Percentiles rank a stretch among this genome's conserved stretches.
These are phyloP conservation scores for Ceratina australensis DNA, from an alignment of 1,140 invertebrate genomes.

Conservation along the genomic window DNA sequence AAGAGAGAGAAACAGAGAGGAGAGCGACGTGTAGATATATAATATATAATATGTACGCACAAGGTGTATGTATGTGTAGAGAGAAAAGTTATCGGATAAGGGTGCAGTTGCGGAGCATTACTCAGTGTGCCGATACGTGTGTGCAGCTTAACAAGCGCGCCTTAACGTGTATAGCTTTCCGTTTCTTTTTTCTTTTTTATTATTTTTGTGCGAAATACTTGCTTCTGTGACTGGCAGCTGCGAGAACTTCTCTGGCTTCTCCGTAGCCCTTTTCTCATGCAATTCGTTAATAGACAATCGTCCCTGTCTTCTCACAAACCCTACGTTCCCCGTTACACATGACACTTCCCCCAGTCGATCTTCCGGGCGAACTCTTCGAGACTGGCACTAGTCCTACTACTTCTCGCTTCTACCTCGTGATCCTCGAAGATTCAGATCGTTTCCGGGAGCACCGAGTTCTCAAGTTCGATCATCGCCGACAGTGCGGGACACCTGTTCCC, in stretches of 20 bases:
- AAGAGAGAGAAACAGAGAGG: not conserved
- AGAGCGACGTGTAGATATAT: not conserved
- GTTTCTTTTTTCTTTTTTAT: no score
- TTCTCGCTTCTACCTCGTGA: no score
- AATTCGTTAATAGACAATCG: conserved; percentile 8
- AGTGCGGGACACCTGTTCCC: not conserved
- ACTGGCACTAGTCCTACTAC: not conserved
- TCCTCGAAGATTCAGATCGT: no score
- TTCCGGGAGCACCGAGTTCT: no score
- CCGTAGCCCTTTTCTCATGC: conserved; percentile 14
- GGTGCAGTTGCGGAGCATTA: conserved; percentile 24
- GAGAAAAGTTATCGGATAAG: not conserved
- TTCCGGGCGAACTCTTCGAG: not conserved
- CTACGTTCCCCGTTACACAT: conserved; percentile 4
- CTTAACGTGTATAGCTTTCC: not conserved
- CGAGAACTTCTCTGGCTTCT: conserved; percentile 15
- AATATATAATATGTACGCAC: conserved; percentile 3
- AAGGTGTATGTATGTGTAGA: not conserved
- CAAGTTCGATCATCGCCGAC: conserved; percentile 7
- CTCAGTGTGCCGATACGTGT: not conserved
- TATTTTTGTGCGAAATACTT: conserved; percentile 28
- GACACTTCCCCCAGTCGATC: not conserved
- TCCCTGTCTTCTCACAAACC: not conserved
- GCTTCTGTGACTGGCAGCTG: conserved; percentile 29
- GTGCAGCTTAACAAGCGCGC: not conserved